These are phyloP conservation scores for Tinea trinotella DNA, from an alignment of 2,888 invertebrate genomes.

Conservation along the genomic window DNA sequence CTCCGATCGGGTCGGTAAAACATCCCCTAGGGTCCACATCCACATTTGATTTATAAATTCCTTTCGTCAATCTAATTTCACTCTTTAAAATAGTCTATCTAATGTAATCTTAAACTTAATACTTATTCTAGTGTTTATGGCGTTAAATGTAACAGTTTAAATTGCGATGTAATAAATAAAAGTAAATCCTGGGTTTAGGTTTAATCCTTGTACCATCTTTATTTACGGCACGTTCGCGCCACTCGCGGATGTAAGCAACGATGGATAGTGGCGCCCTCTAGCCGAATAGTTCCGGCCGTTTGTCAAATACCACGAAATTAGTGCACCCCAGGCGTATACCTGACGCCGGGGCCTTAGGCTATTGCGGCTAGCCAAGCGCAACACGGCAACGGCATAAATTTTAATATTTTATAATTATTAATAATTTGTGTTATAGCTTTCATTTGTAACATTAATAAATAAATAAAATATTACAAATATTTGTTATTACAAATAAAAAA, in stretches of 20 bases:
- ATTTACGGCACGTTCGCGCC: slow-evolving; percentile 57
- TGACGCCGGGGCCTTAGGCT: slow-evolving; percentile 5
- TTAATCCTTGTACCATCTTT: slow-evolving; percentile 46
- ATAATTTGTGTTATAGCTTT: too few relatives aligned
- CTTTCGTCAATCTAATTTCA: too few relatives aligned
- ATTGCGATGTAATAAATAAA: slow-evolving; percentile 19
- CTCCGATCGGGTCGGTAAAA: too few relatives aligned
- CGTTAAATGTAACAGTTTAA: slow-evolving; percentile 17
- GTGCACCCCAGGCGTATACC: neutral
- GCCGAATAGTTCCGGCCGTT: slow-evolving; percentile 13
- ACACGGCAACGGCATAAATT: too few relatives aligned
- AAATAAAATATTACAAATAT: too few relatives aligned
- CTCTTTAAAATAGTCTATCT: neutral
- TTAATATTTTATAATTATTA: too few relatives aligned
- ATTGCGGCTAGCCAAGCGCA: neutral
- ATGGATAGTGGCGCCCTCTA: slow-evolving; percentile 15
- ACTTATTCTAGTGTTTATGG: slow-evolving; percentile 9
- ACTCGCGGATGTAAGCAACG: slow-evolving; percentile 25
- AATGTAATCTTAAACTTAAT: too few relatives aligned
- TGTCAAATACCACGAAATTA: slow-evolving; percentile 15
- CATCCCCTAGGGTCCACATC: too few relatives aligned
- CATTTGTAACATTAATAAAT: too few relatives aligned
- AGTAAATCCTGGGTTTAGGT: slow-evolving; percentile 24
- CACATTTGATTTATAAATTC: too few relatives aligned
- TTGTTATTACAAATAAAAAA: too few relatives aligned